Conservation (phyloP, 1,140 invertebrate genomes). For the Nephila pilipes region DNA sequence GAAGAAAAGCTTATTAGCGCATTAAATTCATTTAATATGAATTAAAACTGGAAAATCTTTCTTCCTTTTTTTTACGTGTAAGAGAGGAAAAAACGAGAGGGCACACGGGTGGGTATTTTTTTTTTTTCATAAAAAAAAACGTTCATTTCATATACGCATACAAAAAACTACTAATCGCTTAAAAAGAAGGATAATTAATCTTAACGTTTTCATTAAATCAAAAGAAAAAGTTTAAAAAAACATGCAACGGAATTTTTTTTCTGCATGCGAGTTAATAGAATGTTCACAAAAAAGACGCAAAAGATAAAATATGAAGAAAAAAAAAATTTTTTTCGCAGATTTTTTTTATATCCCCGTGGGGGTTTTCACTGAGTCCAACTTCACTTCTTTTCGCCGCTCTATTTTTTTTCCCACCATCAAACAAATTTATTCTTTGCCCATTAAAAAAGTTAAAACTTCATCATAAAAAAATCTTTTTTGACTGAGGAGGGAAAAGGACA, state of each 20-base stretch:
- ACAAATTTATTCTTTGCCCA: conserved; percentile 62
- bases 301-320: background rate
- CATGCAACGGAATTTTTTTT: background rate
- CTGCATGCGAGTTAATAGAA: conserved; percentile 41
- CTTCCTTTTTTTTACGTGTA: background rate
- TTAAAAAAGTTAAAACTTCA: conserved; percentile 69
- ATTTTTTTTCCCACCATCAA: background rate
- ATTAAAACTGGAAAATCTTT: conserved; percentile 54
- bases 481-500: background rate
- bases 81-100: background rate
- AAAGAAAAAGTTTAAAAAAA: conserved; percentile 52
- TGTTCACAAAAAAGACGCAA: conserved; percentile 19
- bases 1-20: conserved; percentile 55
- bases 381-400: background rate
- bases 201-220: conserved; percentile 75
- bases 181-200: conserved; percentile 73
- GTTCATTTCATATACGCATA: conserved; percentile 15
- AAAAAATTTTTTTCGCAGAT: background rate
- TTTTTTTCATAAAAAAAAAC: conserved; percentile 38
- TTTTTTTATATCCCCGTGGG: conserved; percentile 57
- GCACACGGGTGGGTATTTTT: conserved; percentile 56
- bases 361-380: conserved; percentile 25
- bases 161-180: conserved; percentile 69
- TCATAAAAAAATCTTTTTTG: conserved; percentile 26
- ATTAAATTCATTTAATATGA: conserved; percentile 72